A percentile compares a stretch with the other conserved stretches of the same genome.
phyloP scores from a whole-genome alignment of 2,888 invertebrate species.

The Tinea pellionella region DNA sequence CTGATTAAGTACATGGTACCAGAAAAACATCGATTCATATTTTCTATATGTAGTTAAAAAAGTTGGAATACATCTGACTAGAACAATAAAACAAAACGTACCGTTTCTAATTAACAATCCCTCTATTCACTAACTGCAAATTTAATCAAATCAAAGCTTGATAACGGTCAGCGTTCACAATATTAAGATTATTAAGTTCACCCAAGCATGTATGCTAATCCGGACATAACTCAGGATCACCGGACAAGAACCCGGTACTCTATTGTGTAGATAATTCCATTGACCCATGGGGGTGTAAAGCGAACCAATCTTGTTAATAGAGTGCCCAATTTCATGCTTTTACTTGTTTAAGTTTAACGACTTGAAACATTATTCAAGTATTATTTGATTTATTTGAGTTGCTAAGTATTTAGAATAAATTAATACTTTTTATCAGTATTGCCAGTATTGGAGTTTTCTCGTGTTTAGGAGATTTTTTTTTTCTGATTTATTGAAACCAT shows the following conservation, averaged over 20 bases:
- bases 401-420: too few relatives aligned
- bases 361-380: background rate
- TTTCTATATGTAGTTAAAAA: too few relatives aligned
- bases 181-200: constrained; percentile 11
- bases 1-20: too few relatives aligned
- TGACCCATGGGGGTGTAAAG: constrained; percentile 7
- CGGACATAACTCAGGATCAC: constrained; percentile 15
- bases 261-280: constrained; percentile 7
- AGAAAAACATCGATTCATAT: too few relatives aligned
- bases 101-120: background rate
- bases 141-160: constrained; percentile 9
- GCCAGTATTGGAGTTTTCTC: too few relatives aligned
- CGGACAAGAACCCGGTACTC: constrained; percentile 1
- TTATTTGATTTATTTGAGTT: background rate
- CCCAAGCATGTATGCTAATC: constrained; percentile 14
- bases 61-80: too few relatives aligned
- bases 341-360: background rate
- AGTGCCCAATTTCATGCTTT: background rate
- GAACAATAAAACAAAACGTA: too few relatives aligned
- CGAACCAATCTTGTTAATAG: constrained; percentile 1
- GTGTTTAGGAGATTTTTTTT: too few relatives aligned
- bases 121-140: background rate
- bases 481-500: too few relatives aligned
- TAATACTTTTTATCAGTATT: too few relatives aligned
- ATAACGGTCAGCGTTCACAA: constrained; percentile 3